Percentiles rank a stretch among this genome's conserved stretches.
phyloP scores from a whole-genome alignment of 2,113 vertebrate genomes.

The Athene cunicularia region DNA sequence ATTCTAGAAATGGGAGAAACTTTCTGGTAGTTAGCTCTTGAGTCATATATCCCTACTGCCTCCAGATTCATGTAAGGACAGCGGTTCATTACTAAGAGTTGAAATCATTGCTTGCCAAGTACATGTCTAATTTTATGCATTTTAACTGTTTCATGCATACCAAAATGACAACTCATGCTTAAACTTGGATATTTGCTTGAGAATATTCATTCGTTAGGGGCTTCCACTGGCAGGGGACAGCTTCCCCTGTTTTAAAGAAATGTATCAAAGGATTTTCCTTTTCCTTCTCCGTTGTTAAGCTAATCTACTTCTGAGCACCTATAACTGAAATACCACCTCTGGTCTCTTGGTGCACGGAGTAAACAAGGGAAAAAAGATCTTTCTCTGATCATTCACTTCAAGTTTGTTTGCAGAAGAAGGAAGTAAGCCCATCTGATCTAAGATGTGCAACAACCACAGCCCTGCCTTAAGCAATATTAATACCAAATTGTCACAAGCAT shows the following conservation, averaged over 20 bases:
- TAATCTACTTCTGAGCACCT: neutral
- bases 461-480: neutral
- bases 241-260: neutral
- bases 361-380: neutral
- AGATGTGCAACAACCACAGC: neutral
- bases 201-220: neutral
- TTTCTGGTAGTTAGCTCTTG: neutral
- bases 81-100: neutral
- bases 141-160: neutral
- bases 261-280: neutral
- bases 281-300: neutral
- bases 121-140: neutral
- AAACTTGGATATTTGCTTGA: neutral
- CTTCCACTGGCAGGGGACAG: neutral
- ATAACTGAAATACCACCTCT: neutral
- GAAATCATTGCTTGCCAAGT: neutral
- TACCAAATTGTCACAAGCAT: neutral
- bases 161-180: neutral
- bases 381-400: neutral
- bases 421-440: neutral
- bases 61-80: neutral
- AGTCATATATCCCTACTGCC: neutral
- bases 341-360: neutral
- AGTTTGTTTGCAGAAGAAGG: neutral
- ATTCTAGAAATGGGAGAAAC: neutral